These are phyloP conservation scores for Incurvaria masculella DNA, from an alignment of 2,888 invertebrate genomes.

Conservation along the genomic window DNA sequence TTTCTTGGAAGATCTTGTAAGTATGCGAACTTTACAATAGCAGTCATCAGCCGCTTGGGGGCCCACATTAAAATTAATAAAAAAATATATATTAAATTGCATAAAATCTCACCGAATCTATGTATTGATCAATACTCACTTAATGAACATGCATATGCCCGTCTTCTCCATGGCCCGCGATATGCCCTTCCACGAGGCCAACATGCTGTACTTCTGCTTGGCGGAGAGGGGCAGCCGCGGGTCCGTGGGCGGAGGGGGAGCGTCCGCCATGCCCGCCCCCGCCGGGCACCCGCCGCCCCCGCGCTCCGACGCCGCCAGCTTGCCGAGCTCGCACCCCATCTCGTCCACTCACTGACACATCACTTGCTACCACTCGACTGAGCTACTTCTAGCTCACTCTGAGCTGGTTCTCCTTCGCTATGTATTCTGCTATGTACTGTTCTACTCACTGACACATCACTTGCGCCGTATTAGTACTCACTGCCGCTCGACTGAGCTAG, in stretches of 20 bases:
- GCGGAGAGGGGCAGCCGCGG: slow-evolving; percentile 79
- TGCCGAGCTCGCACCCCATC: slow-evolving; percentile 79
- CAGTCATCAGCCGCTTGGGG: too few relatives aligned
- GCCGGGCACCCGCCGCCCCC: slow-evolving; percentile 37
- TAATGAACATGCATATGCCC: slow-evolving; percentile 88
- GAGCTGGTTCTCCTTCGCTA: not conserved
- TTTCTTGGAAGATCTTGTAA: too few relatives aligned
- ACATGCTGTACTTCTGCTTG: slow-evolving; percentile 83
- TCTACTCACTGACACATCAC: not conserved
- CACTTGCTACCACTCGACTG: slow-evolving; percentile 15
- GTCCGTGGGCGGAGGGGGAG: slow-evolving; percentile 68
- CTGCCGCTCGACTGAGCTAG: slow-evolving; percentile 16
- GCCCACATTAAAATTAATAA: too few relatives aligned
- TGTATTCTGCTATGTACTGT: not conserved
- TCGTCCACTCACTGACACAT: slow-evolving; percentile 15
- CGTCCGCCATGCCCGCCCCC: slow-evolving; percentile 45
- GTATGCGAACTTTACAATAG: too few relatives aligned
- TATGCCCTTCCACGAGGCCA: slow-evolving; percentile 90
- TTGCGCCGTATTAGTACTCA: slow-evolving; percentile 9
- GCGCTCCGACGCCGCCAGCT: slow-evolving; percentile 61
- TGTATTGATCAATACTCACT: too few relatives aligned
- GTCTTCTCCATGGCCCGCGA: slow-evolving; percentile 85
- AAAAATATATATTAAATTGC: too few relatives aligned
- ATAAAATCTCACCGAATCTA: too few relatives aligned
- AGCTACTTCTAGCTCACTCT: too few relatives aligned